Evolutionary conservation across 2,888 invertebrate species (phyloP).

Genomic region (Allacma fusca): DNA sequence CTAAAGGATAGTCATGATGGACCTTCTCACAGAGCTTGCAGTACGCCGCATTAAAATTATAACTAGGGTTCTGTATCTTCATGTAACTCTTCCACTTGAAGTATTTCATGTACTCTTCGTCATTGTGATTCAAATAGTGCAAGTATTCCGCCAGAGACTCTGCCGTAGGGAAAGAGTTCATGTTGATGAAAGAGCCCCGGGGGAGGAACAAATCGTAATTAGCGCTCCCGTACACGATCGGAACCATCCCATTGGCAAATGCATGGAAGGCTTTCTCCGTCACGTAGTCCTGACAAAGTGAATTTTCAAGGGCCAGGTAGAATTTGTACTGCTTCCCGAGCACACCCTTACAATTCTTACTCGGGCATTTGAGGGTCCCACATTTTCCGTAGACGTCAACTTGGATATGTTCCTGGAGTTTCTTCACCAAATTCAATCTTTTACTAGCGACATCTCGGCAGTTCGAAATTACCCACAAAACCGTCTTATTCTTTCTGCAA

Average conservation of each 20-base stretch:
- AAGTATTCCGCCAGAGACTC: neutral
- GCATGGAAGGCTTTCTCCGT: slow-evolving; percentile 11
- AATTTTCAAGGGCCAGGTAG: slow-evolving; percentile 9
- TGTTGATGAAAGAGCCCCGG: neutral
- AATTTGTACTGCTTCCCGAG: slow-evolving; percentile 11
- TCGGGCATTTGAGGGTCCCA: neutral
- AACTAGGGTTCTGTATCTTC: neutral
- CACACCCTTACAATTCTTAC: neutral
- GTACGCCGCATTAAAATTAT: neutral
- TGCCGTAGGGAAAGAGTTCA: neutral
- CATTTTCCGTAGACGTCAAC: slow-evolving; percentile 14
- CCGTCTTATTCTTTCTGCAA: neutral
- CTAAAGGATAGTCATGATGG: neutral
- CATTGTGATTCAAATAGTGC: neutral
- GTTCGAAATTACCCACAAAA: neutral
- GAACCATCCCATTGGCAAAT: neutral
- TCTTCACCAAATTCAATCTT: neutral
- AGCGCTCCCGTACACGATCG: slow-evolving; percentile 1
- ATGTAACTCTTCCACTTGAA: neutral
- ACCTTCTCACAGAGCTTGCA: neutral
- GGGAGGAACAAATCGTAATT: slow-evolving; percentile 2
- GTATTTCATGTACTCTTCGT: neutral
- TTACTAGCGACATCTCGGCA: neutral
- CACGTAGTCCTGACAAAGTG: slow-evolving; percentile 3
- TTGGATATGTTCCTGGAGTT: neutral